phyloP scores from a whole-genome alignment of 2,113 vertebrate genomes.

The Nettapus auritus region DNA sequence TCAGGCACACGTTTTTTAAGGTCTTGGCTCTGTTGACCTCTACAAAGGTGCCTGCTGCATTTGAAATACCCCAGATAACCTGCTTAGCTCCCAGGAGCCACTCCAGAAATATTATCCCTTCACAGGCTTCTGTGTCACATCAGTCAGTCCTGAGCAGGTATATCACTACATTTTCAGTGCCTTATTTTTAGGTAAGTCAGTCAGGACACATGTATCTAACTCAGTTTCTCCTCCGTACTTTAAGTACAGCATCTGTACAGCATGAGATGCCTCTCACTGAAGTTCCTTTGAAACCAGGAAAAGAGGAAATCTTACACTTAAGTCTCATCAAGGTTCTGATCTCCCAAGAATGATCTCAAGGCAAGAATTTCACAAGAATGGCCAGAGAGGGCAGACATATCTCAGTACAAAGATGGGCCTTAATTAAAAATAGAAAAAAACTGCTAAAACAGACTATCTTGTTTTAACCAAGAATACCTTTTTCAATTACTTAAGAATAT shows the following conservation, averaged over 20 bases:
- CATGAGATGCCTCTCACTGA: background rate
- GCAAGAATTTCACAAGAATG: background rate
- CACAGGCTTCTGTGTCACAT: background rate
- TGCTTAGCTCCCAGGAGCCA: background rate
- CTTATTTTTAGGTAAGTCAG: background rate
- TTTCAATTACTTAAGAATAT: background rate
- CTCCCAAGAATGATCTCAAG: background rate
- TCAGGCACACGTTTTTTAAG: background rate
- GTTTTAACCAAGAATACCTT: background rate
- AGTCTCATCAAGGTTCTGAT: background rate
- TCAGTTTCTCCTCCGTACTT: background rate
- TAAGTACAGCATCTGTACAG: background rate
- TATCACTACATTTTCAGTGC: background rate
- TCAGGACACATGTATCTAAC: background rate
- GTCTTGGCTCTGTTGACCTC: background rate
- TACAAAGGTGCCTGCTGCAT: background rate
- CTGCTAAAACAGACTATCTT: background rate
- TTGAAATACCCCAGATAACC: background rate
- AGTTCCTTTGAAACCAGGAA: background rate
- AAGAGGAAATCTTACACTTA: background rate
- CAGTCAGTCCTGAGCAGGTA: background rate
- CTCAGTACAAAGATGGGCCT: background rate
- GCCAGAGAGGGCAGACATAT: background rate
- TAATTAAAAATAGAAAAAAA: background rate
- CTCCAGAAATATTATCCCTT: background rate